Base-by-base conservation (phyloP, 1,140 invertebrate species). In the Aphelinus atriplicis region DNA sequence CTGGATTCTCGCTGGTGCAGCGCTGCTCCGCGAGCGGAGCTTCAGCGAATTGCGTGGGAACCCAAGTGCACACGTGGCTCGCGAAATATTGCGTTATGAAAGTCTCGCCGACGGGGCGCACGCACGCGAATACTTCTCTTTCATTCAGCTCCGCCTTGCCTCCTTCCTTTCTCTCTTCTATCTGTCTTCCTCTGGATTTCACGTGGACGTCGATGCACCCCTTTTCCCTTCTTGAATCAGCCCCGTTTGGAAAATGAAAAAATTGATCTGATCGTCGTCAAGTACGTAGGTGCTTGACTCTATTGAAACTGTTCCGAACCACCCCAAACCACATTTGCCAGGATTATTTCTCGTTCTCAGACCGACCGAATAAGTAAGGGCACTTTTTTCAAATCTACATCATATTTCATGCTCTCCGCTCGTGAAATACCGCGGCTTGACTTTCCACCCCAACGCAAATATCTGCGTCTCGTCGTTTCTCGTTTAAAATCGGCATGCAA, bases 31-130 rank as follows among this genome's bases (percentile, higher is more conserved):
- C 48, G 68, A 58, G 53, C 55, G 74, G 75, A 63, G 61, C 64
- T 74, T 62, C 68, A 81, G 79, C 82, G 80, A 84, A 83, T 81
- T 84, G 82, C 81, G 82, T 84, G 83, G 82, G 83, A 84, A 84
- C 80, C 80, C 77, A 82, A 80, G 76, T 80, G 81, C 79, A 77
- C 78, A 79, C 81, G 79, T 80, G 83, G 80, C 79, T 80, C 80
- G 82, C 83, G 77, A 83, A 84, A 84, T 82, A 83, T 83, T 80
- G 78, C 78, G 75, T 83, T 83, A 81, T 80, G 80, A 82, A 81
- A 78, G 76, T 68, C 57, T 45, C 74, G 4, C 56, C 71, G 7
- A 47, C 43, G 51, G 70, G 51, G 53, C 64, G 57, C 62, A 53
- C 26, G 69, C 7, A 72, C 77, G 60, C 64, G 65, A 48, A 63